phyloP scores from a whole-genome alignment of 2,113 vertebrate genomes.

The Xiphias gladius region DNA sequence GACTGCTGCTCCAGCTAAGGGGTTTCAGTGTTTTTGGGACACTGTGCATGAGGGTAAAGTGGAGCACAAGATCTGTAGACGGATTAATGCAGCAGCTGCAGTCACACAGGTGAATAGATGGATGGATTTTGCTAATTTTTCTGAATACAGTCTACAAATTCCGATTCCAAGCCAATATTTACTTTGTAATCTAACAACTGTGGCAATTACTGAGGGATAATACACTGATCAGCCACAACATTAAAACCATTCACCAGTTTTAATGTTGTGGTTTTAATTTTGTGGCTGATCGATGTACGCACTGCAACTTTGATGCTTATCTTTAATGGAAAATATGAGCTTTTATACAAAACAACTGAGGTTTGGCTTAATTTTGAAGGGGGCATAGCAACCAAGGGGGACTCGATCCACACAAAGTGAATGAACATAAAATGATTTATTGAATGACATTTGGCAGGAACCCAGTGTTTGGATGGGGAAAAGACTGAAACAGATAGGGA shows the following conservation, averaged over 20 bases:
- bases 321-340: neutral
- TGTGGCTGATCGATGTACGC: neutral
- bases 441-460: slow-evolving; percentile 42
- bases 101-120: neutral
- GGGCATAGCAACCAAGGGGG: neutral
- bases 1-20: neutral
- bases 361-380: neutral
- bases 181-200: neutral
- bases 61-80: neutral
- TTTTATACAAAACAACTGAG: neutral
- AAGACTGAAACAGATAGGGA: slow-evolving; percentile 6
- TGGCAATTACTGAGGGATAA: neutral
- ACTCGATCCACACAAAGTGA: neutral
- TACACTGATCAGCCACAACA: neutral
- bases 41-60: neutral
- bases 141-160: neutral
- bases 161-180: neutral
- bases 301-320: neutral
- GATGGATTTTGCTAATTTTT: too few relatives aligned
- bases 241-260: too few relatives aligned
- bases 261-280: too few relatives aligned
- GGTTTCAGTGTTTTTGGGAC: neutral
- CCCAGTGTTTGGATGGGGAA: neutral
- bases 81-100: neutral
- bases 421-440: slow-evolving; percentile 7